Percentiles rank a stretch among this genome's conserved stretches.
These are phyloP conservation scores for Agrypnia vestita DNA, from an alignment of 1,140 invertebrate species.

Conservation along the genomic window DNA sequence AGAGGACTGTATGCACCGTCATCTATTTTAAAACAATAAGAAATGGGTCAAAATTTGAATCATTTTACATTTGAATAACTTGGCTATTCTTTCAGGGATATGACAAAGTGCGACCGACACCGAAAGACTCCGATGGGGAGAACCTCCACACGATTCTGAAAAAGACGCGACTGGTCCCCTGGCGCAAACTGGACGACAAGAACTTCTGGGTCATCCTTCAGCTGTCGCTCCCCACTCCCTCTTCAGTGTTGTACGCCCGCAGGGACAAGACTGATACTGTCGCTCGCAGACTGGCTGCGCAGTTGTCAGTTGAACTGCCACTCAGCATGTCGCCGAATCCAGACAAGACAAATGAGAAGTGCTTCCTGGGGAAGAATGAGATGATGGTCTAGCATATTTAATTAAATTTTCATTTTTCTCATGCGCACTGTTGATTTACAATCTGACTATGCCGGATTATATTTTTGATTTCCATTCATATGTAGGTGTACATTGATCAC, in stretches of 20 bases:
- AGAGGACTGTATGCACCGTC: no score
- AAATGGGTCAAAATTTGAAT: no score
- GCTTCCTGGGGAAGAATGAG: no score
- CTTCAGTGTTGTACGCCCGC: neutral
- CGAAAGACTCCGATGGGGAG: slow-evolving; percentile 66
- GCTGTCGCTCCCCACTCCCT: slow-evolving; percentile 66
- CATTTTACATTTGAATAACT: no score
- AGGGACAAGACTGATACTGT: neutral
- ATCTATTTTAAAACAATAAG: no score
- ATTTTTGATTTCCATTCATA: no score
- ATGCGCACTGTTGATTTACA: no score
- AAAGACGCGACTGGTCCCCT: slow-evolving; percentile 66
- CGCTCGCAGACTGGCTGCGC: neutral
- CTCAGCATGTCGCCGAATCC: neutral
- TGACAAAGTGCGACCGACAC: slow-evolving; percentile 60
- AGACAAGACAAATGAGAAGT: no score
- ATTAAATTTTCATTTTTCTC: no score
- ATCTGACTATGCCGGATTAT: no score
- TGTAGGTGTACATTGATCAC: no score
- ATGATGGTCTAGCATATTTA: no score
- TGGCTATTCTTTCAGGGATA: slow-evolving; percentile 19
- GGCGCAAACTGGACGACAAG: slow-evolving; percentile 69
- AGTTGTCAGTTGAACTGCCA: slow-evolving; percentile 5
- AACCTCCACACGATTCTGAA: slow-evolving; percentile 65
- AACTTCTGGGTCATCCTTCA: slow-evolving; percentile 69